Evolutionary conservation across 2,113 vertebrate genomes (phyloP).

Genomic region (Paedocypris sp.): DNA sequence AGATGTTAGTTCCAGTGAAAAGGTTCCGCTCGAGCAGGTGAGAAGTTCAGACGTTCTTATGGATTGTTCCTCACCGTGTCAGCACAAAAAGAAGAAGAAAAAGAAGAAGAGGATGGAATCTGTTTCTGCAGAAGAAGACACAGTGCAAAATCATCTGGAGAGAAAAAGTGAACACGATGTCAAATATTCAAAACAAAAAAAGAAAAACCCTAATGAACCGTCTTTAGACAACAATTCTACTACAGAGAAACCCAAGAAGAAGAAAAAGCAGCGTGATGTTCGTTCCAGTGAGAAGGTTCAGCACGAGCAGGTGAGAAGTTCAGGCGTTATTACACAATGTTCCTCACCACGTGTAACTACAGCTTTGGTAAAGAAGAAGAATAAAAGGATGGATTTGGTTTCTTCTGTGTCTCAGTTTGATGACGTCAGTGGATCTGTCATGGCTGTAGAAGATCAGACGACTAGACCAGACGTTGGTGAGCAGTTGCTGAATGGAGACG

Average conservation of each 20-base stretch:
- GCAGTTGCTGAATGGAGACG: neutral
- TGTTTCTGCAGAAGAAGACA: too few species aligned
- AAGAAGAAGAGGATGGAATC: neutral
- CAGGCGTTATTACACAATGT: neutral
- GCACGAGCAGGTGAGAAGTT: neutral
- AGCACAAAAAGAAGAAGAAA: neutral
- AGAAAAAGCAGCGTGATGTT: too few species aligned
- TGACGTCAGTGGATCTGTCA: neutral
- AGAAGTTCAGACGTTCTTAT: neutral
- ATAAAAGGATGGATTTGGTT: neutral
- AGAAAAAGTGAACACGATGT: too few species aligned
- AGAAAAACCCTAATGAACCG: neutral
- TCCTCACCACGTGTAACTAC: neutral
- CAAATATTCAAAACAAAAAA: neutral
- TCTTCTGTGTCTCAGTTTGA: neutral
- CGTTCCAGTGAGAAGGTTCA: neutral
- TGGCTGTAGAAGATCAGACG: neutral
- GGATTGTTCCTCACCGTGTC: neutral
- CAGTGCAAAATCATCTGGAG: too few species aligned
- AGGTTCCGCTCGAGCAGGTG: neutral
- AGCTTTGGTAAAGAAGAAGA: slow-evolving; percentile 13
- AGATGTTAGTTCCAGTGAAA: too few species aligned
- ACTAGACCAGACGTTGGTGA: neutral
- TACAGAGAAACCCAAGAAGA: too few species aligned
- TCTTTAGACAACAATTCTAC: too few species aligned